Evolutionary conservation across 2,888 invertebrate species (phyloP).

Genomic region (Seira ritae): DNA sequence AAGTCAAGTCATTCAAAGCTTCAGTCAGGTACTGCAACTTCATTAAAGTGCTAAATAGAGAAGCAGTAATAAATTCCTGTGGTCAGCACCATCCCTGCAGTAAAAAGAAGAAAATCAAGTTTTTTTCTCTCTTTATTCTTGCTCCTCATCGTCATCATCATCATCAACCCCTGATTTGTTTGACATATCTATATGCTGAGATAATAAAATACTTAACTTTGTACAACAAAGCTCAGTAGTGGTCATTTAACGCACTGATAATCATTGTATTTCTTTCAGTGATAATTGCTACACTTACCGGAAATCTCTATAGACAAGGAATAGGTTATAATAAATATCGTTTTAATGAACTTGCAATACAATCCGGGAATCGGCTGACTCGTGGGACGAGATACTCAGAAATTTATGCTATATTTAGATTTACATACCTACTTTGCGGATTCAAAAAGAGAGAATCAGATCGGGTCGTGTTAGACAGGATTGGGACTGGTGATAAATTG

Average conservation of each 20-base stretch:
- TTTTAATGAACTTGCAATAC: too few relatives aligned
- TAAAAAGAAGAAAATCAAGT: slow-evolving; percentile 39
- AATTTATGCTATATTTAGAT: too few relatives aligned
- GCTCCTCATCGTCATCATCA: not conserved
- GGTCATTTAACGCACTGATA: slow-evolving; percentile 20
- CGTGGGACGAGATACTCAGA: too few relatives aligned
- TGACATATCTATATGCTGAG: slow-evolving; percentile 18
- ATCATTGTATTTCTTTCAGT: slow-evolving; percentile 25
- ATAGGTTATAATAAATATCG: too few relatives aligned
- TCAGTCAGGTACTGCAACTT: not conserved
- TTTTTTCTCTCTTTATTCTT: slow-evolving; percentile 20
- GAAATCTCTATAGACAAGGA: slow-evolving; percentile 28
- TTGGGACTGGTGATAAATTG: not conserved
- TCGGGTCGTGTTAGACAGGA: too few relatives aligned
- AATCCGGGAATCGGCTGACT: too few relatives aligned
- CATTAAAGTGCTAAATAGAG: slow-evolving; percentile 11
- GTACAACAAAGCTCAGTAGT: not conserved
- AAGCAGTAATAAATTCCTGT: slow-evolving; percentile 21
- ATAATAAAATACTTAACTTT: not conserved
- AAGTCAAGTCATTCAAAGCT: not conserved
- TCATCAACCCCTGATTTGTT: slow-evolving; percentile 23
- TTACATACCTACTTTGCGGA: too few relatives aligned
- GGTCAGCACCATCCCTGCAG: slow-evolving; percentile 21
- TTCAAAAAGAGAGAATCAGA: too few relatives aligned
- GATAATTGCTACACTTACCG: slow-evolving; percentile 27